Base-by-base conservation (phyloP, 2,888 invertebrate species). In the Andrena hattorfiana region DNA sequence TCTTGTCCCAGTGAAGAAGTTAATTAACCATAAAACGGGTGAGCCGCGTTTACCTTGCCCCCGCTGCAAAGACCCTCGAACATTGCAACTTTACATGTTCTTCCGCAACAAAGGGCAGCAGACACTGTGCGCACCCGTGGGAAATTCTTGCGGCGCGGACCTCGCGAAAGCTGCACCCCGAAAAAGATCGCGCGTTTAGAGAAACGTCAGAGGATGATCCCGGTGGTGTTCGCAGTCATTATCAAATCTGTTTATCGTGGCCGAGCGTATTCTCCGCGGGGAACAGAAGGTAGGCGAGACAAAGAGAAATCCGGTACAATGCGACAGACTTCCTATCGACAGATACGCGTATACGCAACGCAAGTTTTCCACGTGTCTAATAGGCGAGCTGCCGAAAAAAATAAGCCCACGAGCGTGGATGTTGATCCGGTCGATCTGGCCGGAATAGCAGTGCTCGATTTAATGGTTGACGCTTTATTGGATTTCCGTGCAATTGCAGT, bases 381-480 rank as follows among this genome's bases (percentile, higher is more conserved):
- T 74, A 49, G 56, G 66, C 54, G 54, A 51, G 68, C 28, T 63
- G 1, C 16, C 70, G 32, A 67, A 64, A 62, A 32, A 84, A 86
- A 88, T 76, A 75, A 77, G 60, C 73, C 66, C 67, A 73, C 83
- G 63, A 66, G 67, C 64, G 67, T 67, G 72, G 67, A 66, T 75
- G 88, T 81, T 85, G 86, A 86, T 88, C 75, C 79, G 73, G 62
- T 32, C 69, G 63, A 74, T 69, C 73, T 63, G 60, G 49, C 59
- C 32, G 49, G 54, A 67, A 71, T 77, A 73, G 88, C 85, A 62
- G 84, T 83, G 87, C 85, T 88, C 89, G 85, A 90, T 90, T 91
- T 91, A 89, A 90, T 89, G 91, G 89, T 87, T 82, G 87, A 87
- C 85, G 87, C 85, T 90, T 91, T 91, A 91, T 90, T 89, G 90